Evolutionary conservation across 1,140 invertebrate species (phyloP).

Genomic region (Cotesia glomerata): DNA sequence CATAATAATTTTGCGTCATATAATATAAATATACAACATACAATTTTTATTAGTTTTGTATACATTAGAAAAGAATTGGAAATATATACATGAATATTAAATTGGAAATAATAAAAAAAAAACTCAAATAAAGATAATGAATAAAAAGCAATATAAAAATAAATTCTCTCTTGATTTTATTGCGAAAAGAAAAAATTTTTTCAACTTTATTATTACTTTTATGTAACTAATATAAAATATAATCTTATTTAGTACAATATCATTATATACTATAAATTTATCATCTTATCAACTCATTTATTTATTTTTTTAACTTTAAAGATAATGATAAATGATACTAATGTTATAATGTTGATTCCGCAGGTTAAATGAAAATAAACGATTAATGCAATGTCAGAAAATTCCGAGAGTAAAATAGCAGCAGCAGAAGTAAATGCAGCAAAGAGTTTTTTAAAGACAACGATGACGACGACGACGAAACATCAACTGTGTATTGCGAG

Average conservation of each 20-base stretch:
- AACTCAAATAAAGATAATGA: not conserved
- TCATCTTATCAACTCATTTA: not conserved
- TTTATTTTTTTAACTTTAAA: not conserved
- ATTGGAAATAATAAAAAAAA: not conserved
- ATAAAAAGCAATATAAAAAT: slow-evolving; percentile 8
- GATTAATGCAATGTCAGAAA: slow-evolving; percentile 23
- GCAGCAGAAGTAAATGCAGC: too few species aligned
- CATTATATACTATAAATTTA: not conserved
- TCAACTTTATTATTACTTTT: not conserved
- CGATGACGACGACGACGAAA: slow-evolving; percentile 6
- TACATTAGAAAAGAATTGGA: too few species aligned
- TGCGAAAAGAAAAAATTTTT: slow-evolving; percentile 13
- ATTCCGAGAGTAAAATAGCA: not conserved
- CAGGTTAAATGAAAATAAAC: slow-evolving; percentile 11
- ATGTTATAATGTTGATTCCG: not conserved
- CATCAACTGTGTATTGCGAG: not conserved
- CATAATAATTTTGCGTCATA: too few species aligned
- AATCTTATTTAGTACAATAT: not conserved
- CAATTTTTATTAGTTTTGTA: too few species aligned
- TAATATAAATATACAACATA: too few species aligned
- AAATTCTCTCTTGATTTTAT: not conserved
- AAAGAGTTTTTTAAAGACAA: not conserved
- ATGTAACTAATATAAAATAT: slow-evolving; percentile 1
- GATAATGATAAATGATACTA: not conserved
- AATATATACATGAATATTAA: not conserved